A percentile compares a stretch with the other conserved stretches of the same genome.
phyloP scores from a whole-genome alignment of 2,888 invertebrate species.

The Ennomos erosarius region DNA sequence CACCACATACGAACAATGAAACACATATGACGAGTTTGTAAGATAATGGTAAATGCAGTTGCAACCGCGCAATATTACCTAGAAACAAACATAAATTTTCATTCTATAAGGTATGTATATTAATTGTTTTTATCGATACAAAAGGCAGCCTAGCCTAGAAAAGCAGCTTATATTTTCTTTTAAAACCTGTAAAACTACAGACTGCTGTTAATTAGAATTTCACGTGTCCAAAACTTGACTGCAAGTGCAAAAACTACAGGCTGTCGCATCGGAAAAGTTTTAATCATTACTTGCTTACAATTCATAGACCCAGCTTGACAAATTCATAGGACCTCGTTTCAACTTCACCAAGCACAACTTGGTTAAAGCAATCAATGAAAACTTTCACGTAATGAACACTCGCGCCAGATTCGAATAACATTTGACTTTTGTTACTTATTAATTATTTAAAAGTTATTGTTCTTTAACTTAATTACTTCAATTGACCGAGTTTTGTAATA shows the following conservation, averaged over 20 bases:
- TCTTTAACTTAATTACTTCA: neutral
- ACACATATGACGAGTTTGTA: too few species aligned
- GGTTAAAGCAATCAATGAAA: constrained; percentile 58
- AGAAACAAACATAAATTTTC: too few species aligned
- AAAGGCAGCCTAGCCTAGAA: too few species aligned
- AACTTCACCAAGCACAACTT: constrained; percentile 49
- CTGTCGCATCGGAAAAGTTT: constrained; percentile 36
- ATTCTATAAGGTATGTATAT: too few species aligned
- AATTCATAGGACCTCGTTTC: constrained; percentile 59
- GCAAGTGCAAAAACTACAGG: constrained; percentile 13
- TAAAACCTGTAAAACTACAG: neutral
- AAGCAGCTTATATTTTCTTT: neutral
- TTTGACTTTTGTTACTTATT: neutral
- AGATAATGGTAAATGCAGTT: too few species aligned
- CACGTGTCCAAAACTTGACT: constrained; percentile 32
- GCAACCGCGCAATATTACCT: too few species aligned
- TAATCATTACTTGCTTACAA: constrained; percentile 45
- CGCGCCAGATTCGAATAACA: neutral
- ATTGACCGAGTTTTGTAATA: neutral
- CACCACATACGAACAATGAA: too few species aligned
- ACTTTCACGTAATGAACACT: constrained; percentile 39
- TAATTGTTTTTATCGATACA: too few species aligned
- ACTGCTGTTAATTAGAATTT: constrained; percentile 18
- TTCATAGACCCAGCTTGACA: constrained; percentile 54
- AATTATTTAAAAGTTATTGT: neutral